Percentiles rank a stretch among this genome's conserved stretches.
These are phyloP conservation scores for Rostratula benghalensis DNA, from an alignment of 2,113 vertebrate genomes.

Conservation along the genomic window DNA sequence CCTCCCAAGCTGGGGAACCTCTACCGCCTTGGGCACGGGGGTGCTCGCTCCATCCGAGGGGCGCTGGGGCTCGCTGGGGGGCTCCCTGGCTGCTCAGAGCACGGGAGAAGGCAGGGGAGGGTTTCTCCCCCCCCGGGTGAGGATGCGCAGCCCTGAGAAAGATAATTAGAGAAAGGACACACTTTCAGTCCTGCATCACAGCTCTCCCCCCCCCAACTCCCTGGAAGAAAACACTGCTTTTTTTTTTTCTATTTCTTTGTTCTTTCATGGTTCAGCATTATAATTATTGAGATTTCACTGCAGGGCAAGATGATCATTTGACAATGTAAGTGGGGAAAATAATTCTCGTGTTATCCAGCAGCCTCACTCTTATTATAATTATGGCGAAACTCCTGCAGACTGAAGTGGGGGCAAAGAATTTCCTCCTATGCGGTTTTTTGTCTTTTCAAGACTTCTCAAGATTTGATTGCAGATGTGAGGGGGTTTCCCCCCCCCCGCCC, in stretches of 20 bases:
- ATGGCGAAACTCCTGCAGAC: constrained; percentile 31
- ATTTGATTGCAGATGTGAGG: neutral
- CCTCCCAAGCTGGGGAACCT: neutral
- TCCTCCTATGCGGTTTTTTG: neutral
- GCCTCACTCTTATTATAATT: constrained; percentile 31
- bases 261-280: constrained; percentile 32
- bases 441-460: neutral
- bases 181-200: neutral
- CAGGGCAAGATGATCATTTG: constrained; percentile 63
- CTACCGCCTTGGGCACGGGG: fast-evolving
- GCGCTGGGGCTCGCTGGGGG: neutral
- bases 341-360: constrained; percentile 38
- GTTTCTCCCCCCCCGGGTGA: fast-evolving
- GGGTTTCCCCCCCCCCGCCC: neutral
- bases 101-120: neutral
- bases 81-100: neutral
- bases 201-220: neutral
- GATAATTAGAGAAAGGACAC: constrained; percentile 20
- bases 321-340: constrained; percentile 55
- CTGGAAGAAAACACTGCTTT: constrained; percentile 24
- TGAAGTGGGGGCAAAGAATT: constrained; percentile 41
- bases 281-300: constrained; percentile 67
- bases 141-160: neutral
- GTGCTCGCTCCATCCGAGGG: neutral
- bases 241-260: constrained; percentile 60